Base-by-base conservation (phyloP, 2,888 invertebrate genomes). In the Leptinotarsa tumamoca region DNA sequence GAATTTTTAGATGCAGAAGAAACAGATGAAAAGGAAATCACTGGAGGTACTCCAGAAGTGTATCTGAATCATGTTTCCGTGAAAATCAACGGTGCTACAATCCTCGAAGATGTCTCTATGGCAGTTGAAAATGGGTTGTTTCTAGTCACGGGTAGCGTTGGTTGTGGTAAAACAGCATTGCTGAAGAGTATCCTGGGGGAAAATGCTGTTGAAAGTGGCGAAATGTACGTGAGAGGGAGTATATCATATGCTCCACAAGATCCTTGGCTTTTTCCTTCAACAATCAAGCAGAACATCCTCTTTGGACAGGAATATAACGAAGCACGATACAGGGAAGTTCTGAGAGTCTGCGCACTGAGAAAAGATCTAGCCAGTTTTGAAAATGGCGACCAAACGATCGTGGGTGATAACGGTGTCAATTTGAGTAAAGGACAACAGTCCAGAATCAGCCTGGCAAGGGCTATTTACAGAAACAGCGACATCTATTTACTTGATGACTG, bases 361-460 rank as follows among this genome's bases (percentile, higher is more conserved):
- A 83, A 86, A 82, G 93, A 93, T 83, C 85, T 93, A 70, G 87
- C 82, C 10, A 78, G 81, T 7, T 82, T 88, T 54, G 82, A 85
- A 15, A 78, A 85, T 56, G 86, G 86, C 1, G 89, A 89, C 75
- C 80, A 81, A 85, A 93, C 92, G 0, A 84, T 92, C 66, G 91
- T 93, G 3, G 93, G 93, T 5, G 93, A 93, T 80, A 88, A 91
- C 71, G 93, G 93, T 5, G 89, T 92, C 10, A 91, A 90, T 79
- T 86, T 93, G 68, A 92, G 92, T 83, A 93, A 92, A 70, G 92
- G 93, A 27, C 93, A 86, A 72, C 84, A 86, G 80, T 80, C 84
- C n/a, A 80, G 86, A 67, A 83, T 86, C n/a, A 85, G 83, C 73
- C 75, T 86, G 51, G 86, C 86, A 0, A 79, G 86, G 73, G 85